Evolutionary conservation across 2,888 invertebrate genomes (phyloP), one percentile per base, ranked within the genome.

Genomic region (Chirona hameri): DNA sequence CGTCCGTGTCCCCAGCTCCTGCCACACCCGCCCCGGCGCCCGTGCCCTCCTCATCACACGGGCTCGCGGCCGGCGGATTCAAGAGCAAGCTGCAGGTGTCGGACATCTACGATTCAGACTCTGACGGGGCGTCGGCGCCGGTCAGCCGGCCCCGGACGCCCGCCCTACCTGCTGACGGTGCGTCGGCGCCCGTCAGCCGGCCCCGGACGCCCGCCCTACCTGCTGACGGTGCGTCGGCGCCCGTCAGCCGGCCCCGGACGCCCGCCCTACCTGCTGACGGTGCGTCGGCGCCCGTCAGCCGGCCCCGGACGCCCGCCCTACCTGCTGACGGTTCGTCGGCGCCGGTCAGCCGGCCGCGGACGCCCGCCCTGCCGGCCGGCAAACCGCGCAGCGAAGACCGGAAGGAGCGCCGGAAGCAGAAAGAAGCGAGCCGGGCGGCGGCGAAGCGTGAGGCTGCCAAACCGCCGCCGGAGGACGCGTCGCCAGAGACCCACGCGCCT

Each of bases 61-160:
- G 76, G 39, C 46, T 46, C 39, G 46, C 21, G 14, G 39, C 46
- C 21, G 76, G 9, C 24, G 76, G 24, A 24, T 76, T 76, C 76
- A 76, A 76, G 76, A 39, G 86, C 81, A 86, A 87, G 84, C 86
- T 87, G 87, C 87, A 86, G 84, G 87, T 87, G 14, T 86, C 88
- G 72, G 86, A 88, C n/a, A 87, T 88, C 9, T 90, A 90, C 86
- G 89, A 88, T 72, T 90, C 91, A 29, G 91, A 92, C 86, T 91
- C 91, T 65, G 80, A 80, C 80, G 52, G 52, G 5, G 52, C 10
- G 52, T 12, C 18, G 0, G 46, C 10, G 18, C 80, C n/a, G 52
- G 79, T n/a, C 10, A 46, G 21, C 14, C 79, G 79, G 48, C 46
- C 79, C 1, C 24, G 79, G 2, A 48, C 48, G 46, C 48, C 48